Base-by-base conservation (phyloP, 2,797 vertebrate genomes). In the Eulemur mongoz region DNA sequence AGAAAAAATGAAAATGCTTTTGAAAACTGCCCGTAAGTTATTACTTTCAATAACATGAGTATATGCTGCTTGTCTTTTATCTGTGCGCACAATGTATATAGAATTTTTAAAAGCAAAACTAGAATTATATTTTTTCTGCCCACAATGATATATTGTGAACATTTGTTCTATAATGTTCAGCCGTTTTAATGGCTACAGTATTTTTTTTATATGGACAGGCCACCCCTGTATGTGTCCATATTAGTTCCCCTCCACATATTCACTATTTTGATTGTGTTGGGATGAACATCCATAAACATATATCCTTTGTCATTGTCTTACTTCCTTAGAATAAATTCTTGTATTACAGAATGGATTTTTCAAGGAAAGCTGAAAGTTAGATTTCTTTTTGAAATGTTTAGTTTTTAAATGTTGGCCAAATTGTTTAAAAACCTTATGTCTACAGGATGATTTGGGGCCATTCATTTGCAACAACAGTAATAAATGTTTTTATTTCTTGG, bases 251-350 rank as follows among this genome's bases (percentile, higher is more conserved):
- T 43, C 20, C 7, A 22, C 7, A 2, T 76, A 45, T 52, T 79
- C 17, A 11, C 12, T 50, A 4, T 63, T 79, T 81, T 57, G 27
- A 32, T 57, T 81, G 13, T n/a, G n/a, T 22, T 81, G 59, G 27
- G 35, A 79, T 79, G n/a, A 73, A 65, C 40, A 72, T 40, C 52
- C 14, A 3, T 61, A 25, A 72, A 14, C 35, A 38, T 69, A n/a
- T 35, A 54, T 61, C 15, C 54, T 61, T 72, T 72, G 25, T 80
- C 30, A 32, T 75, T 52, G n/a, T 91, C 43, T 85, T 92, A 61
- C 40, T 91, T 92, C 30, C 67, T 70, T 88, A 50, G 52, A 69
- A 50, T 76, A 81, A 70, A 48, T 89, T 91, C 45, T 91, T 86
- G 22, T 40, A 5, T 59, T 59, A 59, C 4, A 70, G 50, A 88